Base-by-base conservation (phyloP, 2,113 vertebrate genomes). In the Callocephalon fimbriatum region DNA sequence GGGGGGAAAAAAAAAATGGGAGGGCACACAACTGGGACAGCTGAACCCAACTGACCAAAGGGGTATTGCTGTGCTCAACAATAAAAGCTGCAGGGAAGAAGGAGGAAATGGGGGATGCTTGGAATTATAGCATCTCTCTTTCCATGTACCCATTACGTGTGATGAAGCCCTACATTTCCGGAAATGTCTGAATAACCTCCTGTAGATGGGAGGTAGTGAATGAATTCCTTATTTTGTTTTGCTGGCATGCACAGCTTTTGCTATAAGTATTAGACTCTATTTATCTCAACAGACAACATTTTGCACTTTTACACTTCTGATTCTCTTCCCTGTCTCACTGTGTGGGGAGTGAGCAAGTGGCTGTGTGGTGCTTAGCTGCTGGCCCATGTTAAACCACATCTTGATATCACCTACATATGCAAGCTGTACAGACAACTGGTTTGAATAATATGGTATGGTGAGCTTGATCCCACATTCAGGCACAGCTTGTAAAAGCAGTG, bases 111-210 rank as follows among this genome's bases (percentile, higher is more conserved):
- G 2, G 15, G 12, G 7, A 48, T 6, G 7, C 48, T 50, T 72
- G 19, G n/a, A 78, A 22, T 66, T 40, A 37, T 1, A 13, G 31
- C 18, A 59, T 17, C 51, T 48, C 12, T 61, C 67, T 73, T 79
- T 8, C 40, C 31, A 54, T 20, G 47, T 25, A 93, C 67, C 22
- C 1, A 1, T 20, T 54, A 37, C 0, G 0, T 44, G 29, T 48
- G 61, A 54, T 38, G 31, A 37, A 72, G 12, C 31, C 66, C 51
- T 72, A 9, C 1, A 0, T 47, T 83, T n/a, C 72, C 32, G 9
- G 7, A 84, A 89, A 67, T 38, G 26, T 31, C 21, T 65, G 15
- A 66, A 65, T 6, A 76, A 20, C 22, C 32, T 40, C 51, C 21
- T 54, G 26, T 31, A 47, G 66, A 19, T 21, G 10, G 29, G 32